A percentile compares a stretch with the other conserved stretches of the same genome.
Evolutionary conservation across 37 sponge, comb jelly and placozoan species (phyloP).

Genomic region (Beroe forskalii): DNA sequence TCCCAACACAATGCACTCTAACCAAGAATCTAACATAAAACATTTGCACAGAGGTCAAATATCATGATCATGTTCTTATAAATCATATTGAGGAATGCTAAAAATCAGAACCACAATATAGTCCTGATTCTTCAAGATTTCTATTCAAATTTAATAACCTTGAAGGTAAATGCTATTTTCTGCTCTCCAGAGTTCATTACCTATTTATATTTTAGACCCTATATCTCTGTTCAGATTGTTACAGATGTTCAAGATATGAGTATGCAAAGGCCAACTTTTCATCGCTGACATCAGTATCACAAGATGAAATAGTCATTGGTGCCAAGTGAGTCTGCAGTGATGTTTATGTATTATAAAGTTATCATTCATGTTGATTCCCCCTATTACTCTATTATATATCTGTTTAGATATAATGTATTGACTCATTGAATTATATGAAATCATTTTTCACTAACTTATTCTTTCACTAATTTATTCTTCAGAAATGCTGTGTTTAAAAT

Average conservation of each 20-base stretch:
- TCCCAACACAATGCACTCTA: too few relatives aligned
- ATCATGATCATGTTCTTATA: too few relatives aligned
- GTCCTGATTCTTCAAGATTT: too few relatives aligned
- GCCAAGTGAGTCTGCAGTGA: slow-evolving; percentile 2
- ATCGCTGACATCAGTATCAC: neutral
- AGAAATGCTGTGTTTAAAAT: slow-evolving; percentile 30
- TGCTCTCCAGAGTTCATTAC: neutral
- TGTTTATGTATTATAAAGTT: too few relatives aligned
- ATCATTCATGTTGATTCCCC: too few relatives aligned
- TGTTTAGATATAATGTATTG: neutral
- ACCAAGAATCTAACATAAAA: too few relatives aligned
- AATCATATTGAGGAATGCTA: too few relatives aligned
- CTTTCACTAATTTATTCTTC: too few relatives aligned
- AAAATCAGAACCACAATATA: too few relatives aligned
- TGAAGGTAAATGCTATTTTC: neutral
- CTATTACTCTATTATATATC: neutral
- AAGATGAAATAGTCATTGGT: slow-evolving; percentile 28
- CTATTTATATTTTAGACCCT: too few relatives aligned
- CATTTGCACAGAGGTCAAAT: too few relatives aligned
- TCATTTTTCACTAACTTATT: too few relatives aligned
- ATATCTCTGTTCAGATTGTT: slow-evolving; percentile 38
- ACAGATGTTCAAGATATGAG: slow-evolving; percentile 22
- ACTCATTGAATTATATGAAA: neutral
- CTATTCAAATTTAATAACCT: neutral
- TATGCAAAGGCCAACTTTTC: slow-evolving; percentile 27